phyloP scores from a whole-genome alignment of 2,113 vertebrate genomes.

The Bubo blakistoni region DNA sequence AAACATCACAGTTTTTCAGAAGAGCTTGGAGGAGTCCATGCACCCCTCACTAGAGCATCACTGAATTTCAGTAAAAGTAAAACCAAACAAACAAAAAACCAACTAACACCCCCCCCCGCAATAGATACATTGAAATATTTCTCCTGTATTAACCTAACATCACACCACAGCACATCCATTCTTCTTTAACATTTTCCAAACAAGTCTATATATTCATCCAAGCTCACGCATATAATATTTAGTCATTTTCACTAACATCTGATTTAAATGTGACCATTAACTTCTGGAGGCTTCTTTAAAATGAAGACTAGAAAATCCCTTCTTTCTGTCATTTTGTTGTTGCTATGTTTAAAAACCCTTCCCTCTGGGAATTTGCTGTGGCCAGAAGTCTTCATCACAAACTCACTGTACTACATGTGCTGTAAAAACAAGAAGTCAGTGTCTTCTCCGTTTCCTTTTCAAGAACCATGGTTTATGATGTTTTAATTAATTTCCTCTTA shows the following conservation, averaged over 20 bases:
- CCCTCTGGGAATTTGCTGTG: conserved; percentile 18
- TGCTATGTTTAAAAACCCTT: conserved; percentile 1
- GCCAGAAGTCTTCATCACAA: conserved; percentile 18
- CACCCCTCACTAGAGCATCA: background rate
- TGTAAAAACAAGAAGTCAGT: background rate
- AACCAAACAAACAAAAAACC: background rate
- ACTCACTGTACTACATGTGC: background rate
- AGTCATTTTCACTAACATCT: background rate
- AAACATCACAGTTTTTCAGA: background rate
- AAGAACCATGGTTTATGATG: background rate
- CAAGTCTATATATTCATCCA: background rate
- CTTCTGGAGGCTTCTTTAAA: background rate
- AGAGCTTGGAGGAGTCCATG: background rate
- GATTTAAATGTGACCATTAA: background rate
- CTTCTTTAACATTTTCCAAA: background rate
- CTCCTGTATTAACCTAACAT: background rate
- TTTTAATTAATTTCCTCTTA: conserved; percentile 1
- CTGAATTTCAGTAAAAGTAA: background rate
- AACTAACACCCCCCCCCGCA: background rate
- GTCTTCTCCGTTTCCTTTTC: background rate
- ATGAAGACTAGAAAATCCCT: background rate
- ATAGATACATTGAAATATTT: background rate
- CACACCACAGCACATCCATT: background rate
- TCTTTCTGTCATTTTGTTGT: background rate
- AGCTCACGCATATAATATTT: background rate